Conservation (phyloP, 1,140 invertebrate genomes). For the Ectropis grisescens region DNA sequence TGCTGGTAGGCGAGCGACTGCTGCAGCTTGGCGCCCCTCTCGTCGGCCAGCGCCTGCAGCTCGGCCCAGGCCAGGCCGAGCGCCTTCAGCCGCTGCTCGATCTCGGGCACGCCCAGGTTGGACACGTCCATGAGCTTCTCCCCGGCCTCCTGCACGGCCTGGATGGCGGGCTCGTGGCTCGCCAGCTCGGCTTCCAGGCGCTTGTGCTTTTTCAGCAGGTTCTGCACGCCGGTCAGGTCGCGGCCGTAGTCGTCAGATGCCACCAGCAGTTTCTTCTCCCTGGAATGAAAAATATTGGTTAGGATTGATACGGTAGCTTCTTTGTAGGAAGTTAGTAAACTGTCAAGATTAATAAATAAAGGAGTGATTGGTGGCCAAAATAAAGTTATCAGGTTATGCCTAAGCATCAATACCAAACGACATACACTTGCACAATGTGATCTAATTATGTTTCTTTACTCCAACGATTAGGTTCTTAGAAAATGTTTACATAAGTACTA, state of each 20-base stretch:
- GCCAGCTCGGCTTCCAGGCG: slow-evolving; percentile 95
- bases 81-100: slow-evolving; percentile 89
- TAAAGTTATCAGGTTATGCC: no score
- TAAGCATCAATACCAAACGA: no score
- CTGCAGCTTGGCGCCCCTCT: slow-evolving; percentile 92
- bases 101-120: slow-evolving; percentile 97
- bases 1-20: slow-evolving; percentile 97
- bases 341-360: no score
- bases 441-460: no score
- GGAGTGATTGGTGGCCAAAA: no score
- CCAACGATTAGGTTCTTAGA: no score
- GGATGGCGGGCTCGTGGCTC: slow-evolving; percentile 97
- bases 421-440: no score
- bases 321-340: no score
- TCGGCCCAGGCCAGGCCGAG: slow-evolving; percentile 92
- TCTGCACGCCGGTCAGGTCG: slow-evolving; percentile 97
- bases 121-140: slow-evolving; percentile 97
- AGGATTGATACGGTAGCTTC: no score
- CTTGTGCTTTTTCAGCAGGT: slow-evolving; percentile 98
- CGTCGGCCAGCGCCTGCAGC: slow-evolving; percentile 89
- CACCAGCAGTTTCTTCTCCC: slow-evolving; percentile 97
- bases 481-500: no score
- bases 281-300: slow-evolving; percentile 24
- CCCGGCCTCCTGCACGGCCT: slow-evolving; percentile 95
- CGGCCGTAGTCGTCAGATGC: slow-evolving; percentile 98